These are phyloP conservation scores for Nephrotoma appendiculata DNA, from an alignment of 2,888 invertebrate species.

Conservation along the genomic window DNA sequence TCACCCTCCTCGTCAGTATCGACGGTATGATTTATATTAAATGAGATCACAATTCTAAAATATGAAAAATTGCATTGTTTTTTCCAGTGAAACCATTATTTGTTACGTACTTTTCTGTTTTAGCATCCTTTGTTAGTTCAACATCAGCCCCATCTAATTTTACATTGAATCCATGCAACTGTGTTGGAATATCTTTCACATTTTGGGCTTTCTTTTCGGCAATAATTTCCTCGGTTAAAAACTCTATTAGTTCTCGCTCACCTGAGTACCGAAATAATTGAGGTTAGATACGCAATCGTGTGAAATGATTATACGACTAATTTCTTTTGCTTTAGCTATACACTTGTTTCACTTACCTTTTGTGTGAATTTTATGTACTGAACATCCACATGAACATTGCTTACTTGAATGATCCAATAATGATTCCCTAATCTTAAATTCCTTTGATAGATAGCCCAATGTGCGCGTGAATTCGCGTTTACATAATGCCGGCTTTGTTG, in stretches of 20 bases:
- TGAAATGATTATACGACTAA: background rate
- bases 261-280: slow-evolving; percentile 35
- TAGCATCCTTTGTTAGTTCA: slow-evolving; percentile 55
- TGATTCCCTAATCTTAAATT: slow-evolving; percentile 5
- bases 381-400: slow-evolving; percentile 55
- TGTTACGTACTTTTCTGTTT: slow-evolving; percentile 50
- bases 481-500: slow-evolving; percentile 22
- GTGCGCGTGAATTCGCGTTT: slow-evolving; percentile 54
- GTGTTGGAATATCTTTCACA: slow-evolving; percentile 54
- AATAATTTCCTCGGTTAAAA: slow-evolving; percentile 84
- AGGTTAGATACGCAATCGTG: slow-evolving; percentile 22
- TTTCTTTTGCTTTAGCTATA: background rate
- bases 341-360: slow-evolving; percentile 40
- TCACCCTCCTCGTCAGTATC: slow-evolving; percentile 64
- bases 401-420: slow-evolving; percentile 34
- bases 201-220: slow-evolving; percentile 79
- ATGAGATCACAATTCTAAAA: slow-evolving; percentile 56
- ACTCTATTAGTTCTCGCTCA: slow-evolving; percentile 77
- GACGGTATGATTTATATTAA: slow-evolving; percentile 92
- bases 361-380: slow-evolving; percentile 45
- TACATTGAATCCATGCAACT: slow-evolving; percentile 70
- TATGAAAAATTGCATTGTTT: slow-evolving; percentile 8
- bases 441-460: slow-evolving; percentile 55
- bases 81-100: background rate
- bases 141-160: slow-evolving; percentile 73